Evolutionary conservation across 2,797 vertebrate species (phyloP).

Genomic region (Pangasius krempfi): DNA sequence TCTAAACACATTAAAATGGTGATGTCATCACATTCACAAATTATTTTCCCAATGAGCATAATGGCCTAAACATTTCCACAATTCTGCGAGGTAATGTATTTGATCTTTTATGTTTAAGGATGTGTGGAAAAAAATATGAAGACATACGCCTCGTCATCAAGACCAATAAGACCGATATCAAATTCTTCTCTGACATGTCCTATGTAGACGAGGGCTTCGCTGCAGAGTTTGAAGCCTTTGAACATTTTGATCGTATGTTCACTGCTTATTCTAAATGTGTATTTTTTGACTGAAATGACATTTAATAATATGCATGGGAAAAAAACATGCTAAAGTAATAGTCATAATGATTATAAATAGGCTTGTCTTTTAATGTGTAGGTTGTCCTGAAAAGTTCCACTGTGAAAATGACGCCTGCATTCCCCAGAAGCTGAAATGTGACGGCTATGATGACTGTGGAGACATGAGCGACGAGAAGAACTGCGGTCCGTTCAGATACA

Average conservation of each 20-base stretch:
- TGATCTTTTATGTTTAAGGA: conserved; percentile 67
- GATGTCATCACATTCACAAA: neutral
- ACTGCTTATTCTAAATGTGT: neutral
- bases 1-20: neutral
- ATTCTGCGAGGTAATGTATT: neutral
- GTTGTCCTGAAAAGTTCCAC: conserved; percentile 83
- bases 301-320: neutral
- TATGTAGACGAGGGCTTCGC: conserved; percentile 83
- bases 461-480: conserved; percentile 82
- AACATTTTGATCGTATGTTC: conserved; percentile 84
- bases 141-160: conserved; percentile 71
- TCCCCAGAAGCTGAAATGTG: conserved; percentile 72
- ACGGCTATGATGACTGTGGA: conserved; percentile 87
- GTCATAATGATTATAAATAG: neutral
- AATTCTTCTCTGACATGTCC: conserved; percentile 83
- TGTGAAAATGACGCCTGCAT: conserved; percentile 85
- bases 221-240: conserved; percentile 82
- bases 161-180: conserved; percentile 74
- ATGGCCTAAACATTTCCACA: neutral
- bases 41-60: neutral
- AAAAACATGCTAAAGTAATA: neutral
- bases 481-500: conserved; percentile 78
- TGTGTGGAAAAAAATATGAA: conserved; percentile 77
- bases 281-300: neutral
- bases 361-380: conserved; percentile 65